Percentiles rank a stretch among this genome's conserved stretches.
Conservation (phyloP, 2,797 vertebrate genomes). For the Leucoraja ocellata region DNA sequence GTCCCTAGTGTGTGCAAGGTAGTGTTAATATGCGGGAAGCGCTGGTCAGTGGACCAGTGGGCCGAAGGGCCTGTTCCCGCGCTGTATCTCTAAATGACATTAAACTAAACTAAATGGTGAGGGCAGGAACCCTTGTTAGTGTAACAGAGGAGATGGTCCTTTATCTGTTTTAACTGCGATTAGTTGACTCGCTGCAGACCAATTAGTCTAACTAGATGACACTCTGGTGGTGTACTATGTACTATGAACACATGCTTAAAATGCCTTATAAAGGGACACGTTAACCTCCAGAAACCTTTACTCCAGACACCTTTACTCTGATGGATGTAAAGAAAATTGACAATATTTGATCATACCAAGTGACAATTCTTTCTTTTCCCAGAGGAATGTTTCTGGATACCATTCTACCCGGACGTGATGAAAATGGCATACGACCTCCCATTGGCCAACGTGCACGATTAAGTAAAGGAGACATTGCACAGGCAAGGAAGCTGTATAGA, state of each 20-base stretch:
- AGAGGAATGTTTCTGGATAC: conserved; percentile 99
- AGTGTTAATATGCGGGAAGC: too few relatives aligned
- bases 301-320: too few relatives aligned
- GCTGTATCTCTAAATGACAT: too few relatives aligned
- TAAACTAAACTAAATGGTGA: not conserved
- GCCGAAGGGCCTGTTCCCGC: too few relatives aligned
- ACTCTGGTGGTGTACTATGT: not conserved
- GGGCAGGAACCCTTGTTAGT: not conserved
- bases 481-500: conserved; percentile 98
- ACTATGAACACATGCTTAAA: not conserved
- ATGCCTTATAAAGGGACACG: not conserved
- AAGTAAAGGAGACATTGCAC: conserved; percentile 98
- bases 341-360: not conserved
- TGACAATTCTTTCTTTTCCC: conserved; percentile 49
- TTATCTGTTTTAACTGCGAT: not conserved
- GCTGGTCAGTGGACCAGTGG: too few relatives aligned
- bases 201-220: not conserved
- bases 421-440: conserved; percentile 86
- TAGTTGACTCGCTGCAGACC: not conserved
- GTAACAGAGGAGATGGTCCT: not conserved
- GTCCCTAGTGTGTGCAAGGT: too few relatives aligned
- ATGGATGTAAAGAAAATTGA: not conserved
- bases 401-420: conserved; percentile 92
- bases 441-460: conserved; percentile 91
- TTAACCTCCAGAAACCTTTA: too few relatives aligned